Evolutionary conservation across 1,140 invertebrate species (phyloP), one percentile per base, ranked within the genome.

Genomic region (Agrypnia vestita): DNA sequence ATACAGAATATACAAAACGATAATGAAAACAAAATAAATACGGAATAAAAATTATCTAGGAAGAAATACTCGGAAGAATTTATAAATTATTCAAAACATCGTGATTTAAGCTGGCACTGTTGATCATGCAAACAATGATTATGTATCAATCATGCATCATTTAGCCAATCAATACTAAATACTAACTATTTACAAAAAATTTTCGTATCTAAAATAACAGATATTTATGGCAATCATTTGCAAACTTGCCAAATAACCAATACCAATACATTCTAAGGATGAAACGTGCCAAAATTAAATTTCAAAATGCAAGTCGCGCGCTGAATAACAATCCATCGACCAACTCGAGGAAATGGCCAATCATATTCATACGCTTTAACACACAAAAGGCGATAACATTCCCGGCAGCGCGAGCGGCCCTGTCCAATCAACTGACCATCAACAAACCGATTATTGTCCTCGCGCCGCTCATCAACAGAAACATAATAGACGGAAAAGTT

Each of bases 381-480:
- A 43, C 47, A 53, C 69, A 53, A 53, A 72, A 72, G 19, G 46
- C 12, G 69, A 72, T 72, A 53, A 72, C 69, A 72, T 72, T 72
- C 69, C 12, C n/a, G 11, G 35, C 61, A 44, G 43, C 4, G 9
- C 61, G 61, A 44, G 35, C 35, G 25, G 47, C 8, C 56, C 35
- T 17, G 51, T 35, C 21, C 17, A 19, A 11, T 7, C 51, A 51
- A 72, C 69, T 72, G 21, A 72, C 69, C 69, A 19, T 53, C 69
- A 72, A 53, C 69, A 72, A 25, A 25, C 46, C 69, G 17, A 72
- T 72, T 53, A 72, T 0, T n/a, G 69, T 53, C 49, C 49, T 15
- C 19, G 51, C 19, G 10, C 69, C 69, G 51, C 69, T 72, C 17
- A 72, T 53, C 49, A 72, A 72, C 15, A 19, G 25, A 19, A 72